A percentile compares a stretch with the other conserved stretches of the same genome.
Conservation (phyloP, 2,113 vertebrate species). For the Lepus americanus region DNA sequence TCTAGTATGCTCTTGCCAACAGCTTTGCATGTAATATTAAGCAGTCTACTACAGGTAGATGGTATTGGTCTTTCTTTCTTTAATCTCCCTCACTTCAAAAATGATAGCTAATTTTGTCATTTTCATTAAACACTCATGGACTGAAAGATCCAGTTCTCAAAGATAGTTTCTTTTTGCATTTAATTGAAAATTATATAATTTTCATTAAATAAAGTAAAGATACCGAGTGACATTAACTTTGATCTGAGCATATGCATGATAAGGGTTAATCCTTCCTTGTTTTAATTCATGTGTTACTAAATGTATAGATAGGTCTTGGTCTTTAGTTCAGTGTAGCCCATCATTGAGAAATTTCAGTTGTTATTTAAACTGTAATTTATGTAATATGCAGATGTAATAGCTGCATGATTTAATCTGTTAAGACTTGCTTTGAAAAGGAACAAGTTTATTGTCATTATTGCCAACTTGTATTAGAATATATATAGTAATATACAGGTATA, state of each 20-base stretch:
- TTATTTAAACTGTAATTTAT: slow-evolving; percentile 63
- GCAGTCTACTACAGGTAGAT: not conserved
- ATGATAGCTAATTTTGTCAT: slow-evolving; percentile 24
- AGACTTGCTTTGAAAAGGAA: slow-evolving; percentile 36
- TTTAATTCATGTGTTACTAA: not conserved
- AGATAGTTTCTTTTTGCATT: not conserved
- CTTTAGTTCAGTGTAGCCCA: slow-evolving; percentile 36
- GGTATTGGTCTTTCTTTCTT: not conserved
- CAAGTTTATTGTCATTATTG: slow-evolving; percentile 42
- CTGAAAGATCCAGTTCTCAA: slow-evolving; percentile 1
- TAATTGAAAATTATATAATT: slow-evolving; percentile 31
- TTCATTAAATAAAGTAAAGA: slow-evolving; percentile 39
- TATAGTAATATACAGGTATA: not conserved
- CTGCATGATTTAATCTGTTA: slow-evolving; percentile 25
- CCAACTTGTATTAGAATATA: slow-evolving; percentile 1
- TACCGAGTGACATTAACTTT: slow-evolving; percentile 19
- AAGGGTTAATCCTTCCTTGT: not conserved
- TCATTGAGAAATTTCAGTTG: slow-evolving; percentile 52
- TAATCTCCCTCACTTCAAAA: not conserved
- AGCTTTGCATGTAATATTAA: not conserved
- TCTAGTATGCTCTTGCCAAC: slow-evolving; percentile 4
- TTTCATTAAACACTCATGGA: slow-evolving; percentile 35
- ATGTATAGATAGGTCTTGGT: not conserved
- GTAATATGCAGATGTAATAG: not conserved
- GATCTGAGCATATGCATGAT: not conserved